Base-by-base conservation (phyloP, 2,888 invertebrate genomes). In the Orthosia incerta region DNA sequence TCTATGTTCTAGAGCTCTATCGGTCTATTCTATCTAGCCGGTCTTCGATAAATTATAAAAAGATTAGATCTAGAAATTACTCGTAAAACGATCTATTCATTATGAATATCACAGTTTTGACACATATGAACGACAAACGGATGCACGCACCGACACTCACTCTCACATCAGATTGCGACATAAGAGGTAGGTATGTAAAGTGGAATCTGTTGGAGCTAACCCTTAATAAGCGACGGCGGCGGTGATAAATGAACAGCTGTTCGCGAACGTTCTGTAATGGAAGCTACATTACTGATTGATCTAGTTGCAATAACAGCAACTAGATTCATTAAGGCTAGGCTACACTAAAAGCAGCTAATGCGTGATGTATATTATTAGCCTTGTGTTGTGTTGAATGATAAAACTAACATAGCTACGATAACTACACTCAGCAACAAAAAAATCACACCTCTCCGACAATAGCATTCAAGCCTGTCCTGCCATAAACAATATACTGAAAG, bases 271-370 rank as follows among this genome's bases (percentile, higher is more conserved):
- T 3, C 56, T 16, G 12, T 67, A 23, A 66, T 66, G 76, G 46
- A 53, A 45, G 23, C 57, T 26, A 55, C 23, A 23, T 51, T 20
- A 46, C 59, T 77, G 55, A 64, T 67, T 55, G 82, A 67, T 80
- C 69, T 64, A 66, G 59, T 69, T 82, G 74, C 74, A 62, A 46
- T 62, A 70, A 55, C 67, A 57, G 75, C 53, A n/a, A 13, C 15
- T 31, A 45, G 4, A 15, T 26, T 46, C 15, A 18, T 13, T 79
- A 66, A 79, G 62, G 16, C 61, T 50, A 12, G 2, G 15, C 26
- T 57, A 57, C 65, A 79, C 55, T 26, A 2, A 31, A 18, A 20
- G 46, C 68, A 18, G n/a, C n/a, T n/a, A 26, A 3, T 31, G 26
- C 59, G 26, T 5, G 60, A 45, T 4, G 13, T 11, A 50, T 11